Evolutionary conservation across 2,113 vertebrate species (phyloP).

Genomic region (Emydocephalus ijimae): DNA sequence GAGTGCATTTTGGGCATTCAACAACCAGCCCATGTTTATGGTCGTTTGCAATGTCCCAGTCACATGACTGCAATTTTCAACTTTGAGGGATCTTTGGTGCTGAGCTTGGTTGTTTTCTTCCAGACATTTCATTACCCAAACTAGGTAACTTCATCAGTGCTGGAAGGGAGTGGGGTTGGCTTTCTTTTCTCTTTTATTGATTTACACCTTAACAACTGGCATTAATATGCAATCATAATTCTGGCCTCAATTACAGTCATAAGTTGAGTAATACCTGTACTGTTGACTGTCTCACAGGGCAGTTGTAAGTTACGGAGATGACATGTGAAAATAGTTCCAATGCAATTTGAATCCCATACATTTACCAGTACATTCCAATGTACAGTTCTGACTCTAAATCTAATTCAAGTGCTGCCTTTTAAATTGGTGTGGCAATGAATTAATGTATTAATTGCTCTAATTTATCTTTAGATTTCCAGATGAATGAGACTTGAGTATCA

Average conservation of each 20-base stretch:
- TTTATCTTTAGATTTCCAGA: not conserved
- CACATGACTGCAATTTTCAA: not conserved
- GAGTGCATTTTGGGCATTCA: not conserved
- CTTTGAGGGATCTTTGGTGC: not conserved
- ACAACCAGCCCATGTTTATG: fast-evolving
- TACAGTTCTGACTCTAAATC: not conserved
- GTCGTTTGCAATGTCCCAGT: not conserved
- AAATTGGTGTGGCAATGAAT: not conserved
- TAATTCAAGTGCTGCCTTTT: not conserved
- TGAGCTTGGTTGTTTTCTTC: not conserved
- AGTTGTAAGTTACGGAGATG: not conserved
- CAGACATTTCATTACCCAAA: not conserved
- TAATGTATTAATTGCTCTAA: not conserved
- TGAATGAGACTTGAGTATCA: not conserved
- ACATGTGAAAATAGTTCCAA: not conserved
- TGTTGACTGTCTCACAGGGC: not conserved
- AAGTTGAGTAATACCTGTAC: not conserved
- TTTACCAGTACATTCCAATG: not conserved
- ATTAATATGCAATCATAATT: not conserved
- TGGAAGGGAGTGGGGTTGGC: too few species aligned
- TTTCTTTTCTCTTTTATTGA: too few species aligned
- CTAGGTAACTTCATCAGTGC: not conserved
- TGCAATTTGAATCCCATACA: not conserved
- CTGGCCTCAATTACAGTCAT: not conserved
- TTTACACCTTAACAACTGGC: not conserved